phyloP scores from a whole-genome alignment of 2,888 invertebrate genomes.

The Cryptocheilus praepositus region DNA sequence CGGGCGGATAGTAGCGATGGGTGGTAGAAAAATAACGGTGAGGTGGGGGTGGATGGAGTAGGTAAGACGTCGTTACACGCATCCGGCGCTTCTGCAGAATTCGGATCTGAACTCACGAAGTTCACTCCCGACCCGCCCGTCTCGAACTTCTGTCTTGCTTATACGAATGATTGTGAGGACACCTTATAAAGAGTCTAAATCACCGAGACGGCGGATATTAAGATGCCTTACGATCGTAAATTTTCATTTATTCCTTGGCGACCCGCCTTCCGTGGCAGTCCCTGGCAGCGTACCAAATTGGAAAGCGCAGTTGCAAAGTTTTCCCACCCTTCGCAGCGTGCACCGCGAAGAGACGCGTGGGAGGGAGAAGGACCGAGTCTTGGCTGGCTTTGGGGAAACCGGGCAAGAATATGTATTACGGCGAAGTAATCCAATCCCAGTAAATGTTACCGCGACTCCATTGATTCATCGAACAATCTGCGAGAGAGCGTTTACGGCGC shows the following conservation, averaged over 20 bases:
- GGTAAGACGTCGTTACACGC: constrained; percentile 73
- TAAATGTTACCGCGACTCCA: constrained; percentile 52
- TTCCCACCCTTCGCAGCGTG: constrained; percentile 29
- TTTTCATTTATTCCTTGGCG: constrained; percentile 51
- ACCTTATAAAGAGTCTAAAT: constrained; percentile 41
- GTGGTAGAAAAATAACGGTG: constrained; percentile 15
- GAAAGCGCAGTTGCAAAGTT: constrained; percentile 66
- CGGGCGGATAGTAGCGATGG: constrained; percentile 5
- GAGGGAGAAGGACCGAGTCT: constrained; percentile 24
- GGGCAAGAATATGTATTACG: constrained; percentile 55
- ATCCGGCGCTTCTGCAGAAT: constrained; percentile 66
- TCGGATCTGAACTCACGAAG: constrained; percentile 50
- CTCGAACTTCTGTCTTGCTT: constrained; percentile 32
- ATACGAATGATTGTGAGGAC: constrained; percentile 34
- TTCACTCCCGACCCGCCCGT: constrained; percentile 14
- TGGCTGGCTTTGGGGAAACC: constrained; percentile 28
- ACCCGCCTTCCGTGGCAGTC: constrained; percentile 41
- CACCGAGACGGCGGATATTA: constrained; percentile 59
- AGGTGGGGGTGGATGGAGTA: constrained; percentile 63
- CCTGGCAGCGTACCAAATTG: constrained; percentile 71
- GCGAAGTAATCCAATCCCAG: constrained; percentile 56
- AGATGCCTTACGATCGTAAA: constrained; percentile 58
- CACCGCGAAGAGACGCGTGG: too few relatives aligned
- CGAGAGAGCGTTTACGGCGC: constrained; percentile 34
- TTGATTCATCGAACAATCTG: constrained; percentile 57